These are phyloP conservation scores for Pedetes capensis DNA, from an alignment of 2,113 vertebrate genomes.

Conservation along the genomic window DNA sequence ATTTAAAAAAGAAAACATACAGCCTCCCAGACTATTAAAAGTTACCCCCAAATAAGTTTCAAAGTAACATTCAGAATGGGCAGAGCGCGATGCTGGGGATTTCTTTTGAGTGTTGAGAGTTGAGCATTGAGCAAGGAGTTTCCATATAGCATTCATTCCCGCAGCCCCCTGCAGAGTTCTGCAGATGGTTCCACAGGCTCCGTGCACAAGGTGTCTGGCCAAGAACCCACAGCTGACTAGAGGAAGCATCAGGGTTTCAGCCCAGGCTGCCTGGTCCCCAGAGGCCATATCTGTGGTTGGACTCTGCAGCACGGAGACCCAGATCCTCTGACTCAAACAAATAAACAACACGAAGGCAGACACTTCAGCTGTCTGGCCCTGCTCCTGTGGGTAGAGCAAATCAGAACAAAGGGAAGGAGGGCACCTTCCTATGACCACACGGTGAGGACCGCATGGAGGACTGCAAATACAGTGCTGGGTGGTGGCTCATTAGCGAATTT, in stretches of 20 bases:
- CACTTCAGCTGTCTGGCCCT: not conserved
- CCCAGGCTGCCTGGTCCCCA: not conserved
- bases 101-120: not conserved
- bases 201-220: not conserved
- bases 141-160: too few relatives aligned
- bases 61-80: not conserved
- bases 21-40: not conserved
- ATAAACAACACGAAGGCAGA: not conserved
- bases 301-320: not conserved
- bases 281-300: slow-evolving; percentile 7
- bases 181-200: not conserved
- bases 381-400: not conserved
- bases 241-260: not conserved
- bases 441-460: not conserved
- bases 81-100: not conserved
- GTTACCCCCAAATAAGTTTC: not conserved
- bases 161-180: too few relatives aligned
- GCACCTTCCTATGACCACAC: not conserved
- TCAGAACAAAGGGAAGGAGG: not conserved
- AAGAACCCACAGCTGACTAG: not conserved
- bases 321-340: not conserved
- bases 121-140: too few relatives aligned
- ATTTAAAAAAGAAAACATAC: not conserved
- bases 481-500: not conserved
- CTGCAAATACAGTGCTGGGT: not conserved